Conservation (phyloP, 2,113 vertebrate species). For the Rhadina sibilatrix region DNA sequence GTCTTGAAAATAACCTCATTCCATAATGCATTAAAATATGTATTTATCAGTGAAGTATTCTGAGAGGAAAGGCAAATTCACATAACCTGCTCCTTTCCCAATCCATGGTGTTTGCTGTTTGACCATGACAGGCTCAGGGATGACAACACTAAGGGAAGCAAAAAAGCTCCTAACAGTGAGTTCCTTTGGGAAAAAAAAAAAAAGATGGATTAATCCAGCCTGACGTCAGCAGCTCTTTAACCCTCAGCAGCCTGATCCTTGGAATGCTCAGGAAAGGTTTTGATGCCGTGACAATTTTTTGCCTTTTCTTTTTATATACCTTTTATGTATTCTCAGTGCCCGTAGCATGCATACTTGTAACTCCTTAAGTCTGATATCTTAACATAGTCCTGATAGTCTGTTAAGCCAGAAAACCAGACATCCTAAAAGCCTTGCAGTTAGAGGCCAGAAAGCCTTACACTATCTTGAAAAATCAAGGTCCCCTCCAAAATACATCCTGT, state of each 20-base stretch:
- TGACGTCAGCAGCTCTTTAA: not conserved
- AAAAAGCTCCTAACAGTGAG: not conserved
- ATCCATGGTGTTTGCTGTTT: not conserved
- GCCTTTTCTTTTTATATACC: not conserved
- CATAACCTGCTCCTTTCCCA: not conserved
- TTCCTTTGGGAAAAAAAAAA: not conserved
- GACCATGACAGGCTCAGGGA: not conserved
- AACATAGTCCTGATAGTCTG: not conserved
- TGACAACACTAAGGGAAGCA: not conserved
- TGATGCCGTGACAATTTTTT: not conserved
- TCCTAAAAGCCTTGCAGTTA: too few relatives aligned
- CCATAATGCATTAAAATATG: not conserved
- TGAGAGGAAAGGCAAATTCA: not conserved
- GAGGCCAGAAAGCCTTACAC: rapidly evolving
- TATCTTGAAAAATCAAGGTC: not conserved
- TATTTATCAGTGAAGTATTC: not conserved
- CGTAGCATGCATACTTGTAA: not conserved
- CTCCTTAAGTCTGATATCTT: not conserved
- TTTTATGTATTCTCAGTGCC: not conserved
- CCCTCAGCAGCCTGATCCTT: not conserved
- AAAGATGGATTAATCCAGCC: not conserved
- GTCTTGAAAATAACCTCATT: not conserved
- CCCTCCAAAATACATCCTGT: too few relatives aligned
- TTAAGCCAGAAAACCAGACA: not conserved
- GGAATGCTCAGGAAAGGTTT: not conserved